Percentiles rank a stretch among this genome's conserved stretches.
Evolutionary conservation across 2,888 invertebrate genomes (phyloP).

Genomic region (Diachrysia chrysitis): DNA sequence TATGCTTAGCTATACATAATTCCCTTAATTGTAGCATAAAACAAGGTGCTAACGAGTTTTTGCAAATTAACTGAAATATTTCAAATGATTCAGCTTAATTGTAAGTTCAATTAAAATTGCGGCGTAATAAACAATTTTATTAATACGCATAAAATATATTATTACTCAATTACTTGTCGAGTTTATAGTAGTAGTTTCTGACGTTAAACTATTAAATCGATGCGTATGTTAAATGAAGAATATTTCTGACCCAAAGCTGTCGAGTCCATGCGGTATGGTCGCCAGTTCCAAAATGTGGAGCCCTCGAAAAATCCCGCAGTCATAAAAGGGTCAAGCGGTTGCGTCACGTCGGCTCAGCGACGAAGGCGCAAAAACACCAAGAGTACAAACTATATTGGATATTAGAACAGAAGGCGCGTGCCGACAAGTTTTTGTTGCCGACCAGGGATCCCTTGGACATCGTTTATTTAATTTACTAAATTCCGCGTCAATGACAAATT

Average conservation of each 20-base stretch:
- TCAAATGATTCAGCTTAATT: conserved; percentile 30
- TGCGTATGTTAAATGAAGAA: conserved; percentile 6
- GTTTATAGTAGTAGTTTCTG: neutral
- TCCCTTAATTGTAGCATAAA: conserved; percentile 19
- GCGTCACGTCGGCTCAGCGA: conserved; percentile 75
- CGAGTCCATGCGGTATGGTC: conserved; percentile 33
- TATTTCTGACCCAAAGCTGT: conserved; percentile 41
- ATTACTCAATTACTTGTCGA: conserved; percentile 8
- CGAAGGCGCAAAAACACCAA: conserved; percentile 78
- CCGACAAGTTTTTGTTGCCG: conserved; percentile 76
- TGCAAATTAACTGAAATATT: conserved; percentile 9
- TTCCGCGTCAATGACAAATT: conserved; percentile 55
- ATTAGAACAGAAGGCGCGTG: conserved; percentile 86
- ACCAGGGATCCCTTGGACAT: conserved; percentile 64
- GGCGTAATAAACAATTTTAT: conserved; percentile 11
- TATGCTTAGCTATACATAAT: conserved; percentile 1
- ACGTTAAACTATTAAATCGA: neutral
- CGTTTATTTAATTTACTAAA: conserved; percentile 76
- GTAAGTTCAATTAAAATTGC: conserved; percentile 27
- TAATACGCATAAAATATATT: conserved; percentile 10
- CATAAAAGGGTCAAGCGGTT: conserved; percentile 86
- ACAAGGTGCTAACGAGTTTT: conserved; percentile 20
- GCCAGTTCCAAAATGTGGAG: conserved; percentile 47
- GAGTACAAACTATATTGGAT: conserved; percentile 87
- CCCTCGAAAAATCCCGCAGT: conserved; percentile 74